phyloP scores from a whole-genome alignment of 1,140 invertebrate species.

The Nasonia giraulti region DNA sequence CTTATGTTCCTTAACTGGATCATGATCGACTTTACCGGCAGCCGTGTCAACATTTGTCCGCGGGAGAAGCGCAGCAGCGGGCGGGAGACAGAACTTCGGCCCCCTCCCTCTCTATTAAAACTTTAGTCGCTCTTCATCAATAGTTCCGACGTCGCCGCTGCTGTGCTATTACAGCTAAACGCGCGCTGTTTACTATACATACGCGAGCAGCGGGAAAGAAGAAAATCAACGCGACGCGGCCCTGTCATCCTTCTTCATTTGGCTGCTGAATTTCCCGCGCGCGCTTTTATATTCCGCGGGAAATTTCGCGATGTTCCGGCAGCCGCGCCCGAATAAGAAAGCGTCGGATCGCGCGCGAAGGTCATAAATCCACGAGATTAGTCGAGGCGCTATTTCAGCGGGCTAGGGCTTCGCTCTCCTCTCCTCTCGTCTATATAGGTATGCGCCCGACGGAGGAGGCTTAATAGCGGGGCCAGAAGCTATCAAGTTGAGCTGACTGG shows the following conservation, averaged over 20 bases:
- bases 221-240: neutral
- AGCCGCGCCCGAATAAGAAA: neutral
- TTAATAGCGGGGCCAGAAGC: slow-evolving; percentile 1
- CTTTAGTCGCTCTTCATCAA: neutral
- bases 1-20: neutral
- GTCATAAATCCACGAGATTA: slow-evolving; percentile 18
- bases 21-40: neutral
- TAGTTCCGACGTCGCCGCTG: neutral
- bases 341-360: neutral
- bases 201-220: neutral
- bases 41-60: neutral
- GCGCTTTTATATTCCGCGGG: neutral
- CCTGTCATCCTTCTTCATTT: slow-evolving; percentile 15
- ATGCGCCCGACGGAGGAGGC: neutral
- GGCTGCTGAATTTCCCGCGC: neutral
- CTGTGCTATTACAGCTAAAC: neutral
- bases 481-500: neutral
- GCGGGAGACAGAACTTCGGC: neutral
- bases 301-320: neutral
- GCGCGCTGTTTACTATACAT: too few species aligned
- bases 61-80: neutral
- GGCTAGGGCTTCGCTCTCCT: neutral
- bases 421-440: neutral
- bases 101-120: neutral
- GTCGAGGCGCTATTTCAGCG: slow-evolving; percentile 8